Evolutionary conservation across 2,888 invertebrate species (phyloP), one percentile per base, ranked within the genome.

Genomic region (Timandra comae): DNA sequence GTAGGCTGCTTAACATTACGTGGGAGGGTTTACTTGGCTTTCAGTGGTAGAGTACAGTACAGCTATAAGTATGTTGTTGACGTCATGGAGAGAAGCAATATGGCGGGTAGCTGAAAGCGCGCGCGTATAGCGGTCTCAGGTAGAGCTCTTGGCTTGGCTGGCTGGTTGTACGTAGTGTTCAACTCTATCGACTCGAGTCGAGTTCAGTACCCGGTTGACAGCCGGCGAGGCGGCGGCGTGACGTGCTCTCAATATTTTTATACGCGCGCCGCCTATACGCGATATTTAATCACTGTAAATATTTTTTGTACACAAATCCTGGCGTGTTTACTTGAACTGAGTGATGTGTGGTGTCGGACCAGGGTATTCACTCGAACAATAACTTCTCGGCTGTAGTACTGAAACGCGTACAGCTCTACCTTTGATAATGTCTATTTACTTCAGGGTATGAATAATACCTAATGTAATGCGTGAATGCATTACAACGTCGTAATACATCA

Each of bases 121-220:
- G 75, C 72, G 73, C 66, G 72, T 69, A 62, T 57, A 46, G 40
- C 50, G 39, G 55, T 56, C 59, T 65, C 60, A 56, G 63, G 64
- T 69, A 56, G 61, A 52, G 59, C 58, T 59, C 55, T 56, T 43
- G 49, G 52, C 50, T 16, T 6, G 16, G 16, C 16, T 16, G 16
- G 16, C 16, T 16, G 16, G 16, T 5, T 16, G 59, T 47, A 49
- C 53, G 56, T 57, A 63, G 63, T 63, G 63, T 59, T 63, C 62
- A 54, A 64, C 60, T 64, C 61, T 65, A 70, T 64, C 67, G 65
- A 66, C 59, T 56, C 47, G 16, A 16, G 6, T 6, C 16, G 69
- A 74, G 79, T 80, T 84, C 79, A 85, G 85, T 85, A 82, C 79
- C 82, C 82, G 84, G 79, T 77, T 76, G 80, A 79, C 80, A 78